phyloP scores from a whole-genome alignment of 1,140 invertebrate genomes.

The Calosoma granatense region DNA sequence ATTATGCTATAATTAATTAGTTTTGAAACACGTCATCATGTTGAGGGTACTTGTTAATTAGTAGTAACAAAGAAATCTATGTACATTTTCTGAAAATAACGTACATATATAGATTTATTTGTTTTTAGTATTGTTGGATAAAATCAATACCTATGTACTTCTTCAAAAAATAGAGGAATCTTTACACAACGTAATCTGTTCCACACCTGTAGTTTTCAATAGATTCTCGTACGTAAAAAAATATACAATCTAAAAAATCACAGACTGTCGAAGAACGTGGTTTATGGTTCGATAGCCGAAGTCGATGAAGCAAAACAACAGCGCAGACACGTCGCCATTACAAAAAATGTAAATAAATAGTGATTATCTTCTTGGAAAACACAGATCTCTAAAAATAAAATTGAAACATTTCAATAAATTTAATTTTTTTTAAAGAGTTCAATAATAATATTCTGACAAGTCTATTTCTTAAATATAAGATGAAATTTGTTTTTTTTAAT shows the following conservation, averaged over 20 bases:
- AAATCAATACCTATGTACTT: background rate
- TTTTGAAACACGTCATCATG: too few species aligned
- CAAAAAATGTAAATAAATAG: background rate
- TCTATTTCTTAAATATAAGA: too few species aligned
- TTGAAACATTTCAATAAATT: too few species aligned
- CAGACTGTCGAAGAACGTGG: background rate
- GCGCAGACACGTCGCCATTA: background rate
- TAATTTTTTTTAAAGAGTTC: too few species aligned
- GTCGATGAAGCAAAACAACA: background rate
- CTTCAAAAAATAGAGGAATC: background rate
- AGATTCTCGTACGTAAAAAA: background rate
- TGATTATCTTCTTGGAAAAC: too few species aligned
- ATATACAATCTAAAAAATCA: background rate
- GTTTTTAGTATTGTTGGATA: background rate
- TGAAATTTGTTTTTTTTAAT: too few species aligned
- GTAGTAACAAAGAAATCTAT: too few species aligned
- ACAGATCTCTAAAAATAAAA: too few species aligned
- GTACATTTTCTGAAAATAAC: background rate
- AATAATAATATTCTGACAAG: too few species aligned
- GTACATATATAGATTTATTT: background rate
- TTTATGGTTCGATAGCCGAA: background rate
- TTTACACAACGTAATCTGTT: background rate
- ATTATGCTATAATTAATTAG: too few species aligned
- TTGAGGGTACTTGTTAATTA: too few species aligned
- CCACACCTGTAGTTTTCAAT: background rate